phyloP scores from a whole-genome alignment of 2,888 invertebrate genomes.

The Mactromeris polynyma region DNA sequence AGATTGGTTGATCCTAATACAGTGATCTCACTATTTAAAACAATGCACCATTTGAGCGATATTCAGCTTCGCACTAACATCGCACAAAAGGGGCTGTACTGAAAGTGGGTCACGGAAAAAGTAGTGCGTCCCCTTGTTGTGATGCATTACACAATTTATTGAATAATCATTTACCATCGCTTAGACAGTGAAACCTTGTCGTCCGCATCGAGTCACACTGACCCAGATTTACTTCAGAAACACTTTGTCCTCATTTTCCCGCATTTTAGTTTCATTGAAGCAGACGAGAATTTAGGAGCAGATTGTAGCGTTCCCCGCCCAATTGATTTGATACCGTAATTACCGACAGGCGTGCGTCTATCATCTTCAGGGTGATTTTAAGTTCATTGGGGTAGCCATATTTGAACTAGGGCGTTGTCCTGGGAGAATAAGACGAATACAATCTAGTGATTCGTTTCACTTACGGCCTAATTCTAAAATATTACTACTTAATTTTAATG shows the following conservation, averaged over 20 bases:
- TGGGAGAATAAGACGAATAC: background rate
- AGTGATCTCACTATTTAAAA: background rate
- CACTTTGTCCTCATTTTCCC: slow-evolving; percentile 39
- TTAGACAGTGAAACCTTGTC: background rate
- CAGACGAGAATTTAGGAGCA: slow-evolving; percentile 36
- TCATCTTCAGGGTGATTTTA: slow-evolving; percentile 21
- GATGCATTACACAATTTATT: background rate
- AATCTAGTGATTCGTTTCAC: too few species aligned
- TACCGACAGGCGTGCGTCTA: slow-evolving; percentile 23
- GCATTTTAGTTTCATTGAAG: slow-evolving; percentile 30
- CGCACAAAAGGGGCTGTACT: background rate
- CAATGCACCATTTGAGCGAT: background rate
- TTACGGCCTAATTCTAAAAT: too few species aligned
- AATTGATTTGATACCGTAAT: slow-evolving; percentile 19
- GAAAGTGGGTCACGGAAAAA: background rate
- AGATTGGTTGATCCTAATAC: too few species aligned
- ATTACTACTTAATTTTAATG: too few species aligned
- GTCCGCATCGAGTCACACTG: slow-evolving; percentile 45
- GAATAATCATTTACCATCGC: slow-evolving; percentile 18
- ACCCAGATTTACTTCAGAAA: slow-evolving; percentile 29
- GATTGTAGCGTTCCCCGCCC: slow-evolving; percentile 27
- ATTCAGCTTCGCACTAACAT: background rate
- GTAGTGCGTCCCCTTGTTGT: slow-evolving; percentile 29
- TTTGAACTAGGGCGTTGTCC: background rate
- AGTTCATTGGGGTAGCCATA: slow-evolving; percentile 14